Base-by-base conservation (phyloP, 2,888 invertebrate species). In the Nyleta sp. region DNA sequence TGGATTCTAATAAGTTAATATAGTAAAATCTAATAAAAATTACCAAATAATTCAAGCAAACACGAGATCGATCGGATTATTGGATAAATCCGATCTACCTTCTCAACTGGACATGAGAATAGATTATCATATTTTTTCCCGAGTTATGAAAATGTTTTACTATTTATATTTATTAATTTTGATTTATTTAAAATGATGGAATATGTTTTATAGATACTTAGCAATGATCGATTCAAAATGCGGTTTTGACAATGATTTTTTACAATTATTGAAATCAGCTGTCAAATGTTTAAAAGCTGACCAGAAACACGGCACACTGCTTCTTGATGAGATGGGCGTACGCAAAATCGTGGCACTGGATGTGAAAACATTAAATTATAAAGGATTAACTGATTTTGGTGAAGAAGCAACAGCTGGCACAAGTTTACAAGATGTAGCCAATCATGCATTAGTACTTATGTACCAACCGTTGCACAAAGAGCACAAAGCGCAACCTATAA, bases 161-260 rank as follows among this genome's bases (percentile, higher is more conserved):
- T n/a, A n/a, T n/a, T n/a, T n/a, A n/a, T n/a, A n/a, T n/a, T n/a
- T n/a, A n/a, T n/a, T n/a, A n/a, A n/a, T n/a, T n/a, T n/a, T n/a
- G n/a, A n/a, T n/a, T n/a, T n/a, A n/a, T n/a, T 33, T 33, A 33
- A 33, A 6, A 33, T 11, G 33, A 33, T 24, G n/a, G n/a, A 24
- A 18, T 42, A 3, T 42, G 3, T 17, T 13, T 42, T 48, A 28
- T 17, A 52, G 33, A 52, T 52, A 33, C 8, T 17, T 52, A 13
- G 15, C 52, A n/a, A 52, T 52, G 52, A 52, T 52, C n/a, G 17
- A 52, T 11, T 2, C 13, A 15, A 52, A 52, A 52, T 52, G 52
- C 13, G 52, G 33, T 17, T 52, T 48, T 24, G 48, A 48, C 18
- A 13, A 20, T 5, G 24, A 24, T n/a, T 48, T 48, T 13, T 44